These are phyloP conservation scores for Aspidiotus destructor DNA, from an alignment of 2,888 invertebrate genomes.

Conservation along the genomic window DNA sequence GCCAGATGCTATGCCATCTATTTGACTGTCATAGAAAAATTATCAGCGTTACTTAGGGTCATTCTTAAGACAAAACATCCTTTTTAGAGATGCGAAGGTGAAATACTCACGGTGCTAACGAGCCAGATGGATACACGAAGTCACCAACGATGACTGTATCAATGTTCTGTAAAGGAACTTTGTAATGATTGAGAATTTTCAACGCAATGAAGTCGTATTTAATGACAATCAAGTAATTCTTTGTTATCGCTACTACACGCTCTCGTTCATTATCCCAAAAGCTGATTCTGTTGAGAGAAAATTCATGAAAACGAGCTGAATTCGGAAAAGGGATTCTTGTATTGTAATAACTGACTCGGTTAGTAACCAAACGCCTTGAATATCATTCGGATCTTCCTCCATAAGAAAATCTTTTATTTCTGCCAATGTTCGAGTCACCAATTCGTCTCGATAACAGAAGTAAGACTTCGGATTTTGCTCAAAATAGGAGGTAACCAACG, in stretches of 20 bases:
- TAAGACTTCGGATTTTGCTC: conserved; percentile 55
- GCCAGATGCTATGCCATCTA: conserved; percentile 62
- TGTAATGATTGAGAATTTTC: conserved; percentile 59
- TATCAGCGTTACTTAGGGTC: too few relatives aligned
- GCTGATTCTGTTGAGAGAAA: conserved; percentile 56
- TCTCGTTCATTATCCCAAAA: conserved; percentile 82
- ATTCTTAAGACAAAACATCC: too few relatives aligned
- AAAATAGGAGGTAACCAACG: conserved; percentile 36
- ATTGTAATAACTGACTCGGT: conserved; percentile 55
- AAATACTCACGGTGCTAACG: conserved; percentile 72
- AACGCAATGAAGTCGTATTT: conserved; percentile 80
- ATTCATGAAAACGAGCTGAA: not conserved
- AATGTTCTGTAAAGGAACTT: conserved; percentile 57
- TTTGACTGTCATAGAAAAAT: conserved; percentile 46
- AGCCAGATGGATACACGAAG: conserved; percentile 68
- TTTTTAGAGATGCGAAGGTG: not conserved
- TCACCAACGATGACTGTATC: conserved; percentile 67
- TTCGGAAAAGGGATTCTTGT: not conserved
- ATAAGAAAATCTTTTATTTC: conserved; percentile 58
- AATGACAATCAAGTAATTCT: conserved; percentile 60
- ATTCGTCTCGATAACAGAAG: conserved; percentile 63
- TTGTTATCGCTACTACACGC: conserved; percentile 62
- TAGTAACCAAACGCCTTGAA: conserved; percentile 65
- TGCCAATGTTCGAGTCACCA: conserved; percentile 61
- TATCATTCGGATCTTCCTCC: conserved; percentile 58